These are phyloP conservation scores for Cyclura pinguis DNA, from an alignment of 2,797 vertebrate genomes.

Conservation along the genomic window DNA sequence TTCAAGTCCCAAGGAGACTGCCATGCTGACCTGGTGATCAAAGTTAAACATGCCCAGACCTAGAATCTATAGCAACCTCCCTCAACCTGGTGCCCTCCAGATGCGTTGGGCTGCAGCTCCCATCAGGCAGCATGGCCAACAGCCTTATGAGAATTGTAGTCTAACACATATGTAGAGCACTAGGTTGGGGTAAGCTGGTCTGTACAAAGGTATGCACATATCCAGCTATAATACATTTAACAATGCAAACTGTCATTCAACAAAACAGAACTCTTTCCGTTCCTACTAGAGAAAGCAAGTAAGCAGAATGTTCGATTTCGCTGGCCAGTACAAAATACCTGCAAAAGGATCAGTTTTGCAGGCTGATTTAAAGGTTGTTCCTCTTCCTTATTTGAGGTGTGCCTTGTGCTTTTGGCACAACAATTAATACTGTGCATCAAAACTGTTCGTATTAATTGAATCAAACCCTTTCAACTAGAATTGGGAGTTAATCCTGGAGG, in stretches of 20 bases:
- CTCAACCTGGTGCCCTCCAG: too few species aligned
- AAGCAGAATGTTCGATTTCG: not conserved
- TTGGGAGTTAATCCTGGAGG: slow-evolving; percentile 45
- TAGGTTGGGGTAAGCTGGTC: too few species aligned
- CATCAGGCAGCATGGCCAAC: too few species aligned
- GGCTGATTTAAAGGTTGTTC: not conserved
- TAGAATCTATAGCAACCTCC: too few species aligned
- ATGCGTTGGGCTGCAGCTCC: too few species aligned
- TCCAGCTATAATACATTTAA: not conserved
- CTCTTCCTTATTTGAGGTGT: not conserved
- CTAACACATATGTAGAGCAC: not conserved
- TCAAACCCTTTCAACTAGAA: slow-evolving; percentile 38
- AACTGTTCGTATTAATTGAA: slow-evolving; percentile 55
- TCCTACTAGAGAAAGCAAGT: not conserved
- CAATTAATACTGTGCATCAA: not conserved
- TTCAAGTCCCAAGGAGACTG: too few species aligned
- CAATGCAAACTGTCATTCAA: not conserved
- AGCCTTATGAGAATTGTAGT: not conserved
- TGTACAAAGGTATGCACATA: not conserved
- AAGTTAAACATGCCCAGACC: too few species aligned
- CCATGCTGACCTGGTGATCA: too few species aligned
- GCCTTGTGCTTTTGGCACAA: not conserved
- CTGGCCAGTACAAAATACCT: too few species aligned
- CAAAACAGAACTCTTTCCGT: not conserved
- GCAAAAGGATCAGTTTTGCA: not conserved